phyloP scores from a whole-genome alignment of 2,113 vertebrate species.

The Albula goreensis region DNA sequence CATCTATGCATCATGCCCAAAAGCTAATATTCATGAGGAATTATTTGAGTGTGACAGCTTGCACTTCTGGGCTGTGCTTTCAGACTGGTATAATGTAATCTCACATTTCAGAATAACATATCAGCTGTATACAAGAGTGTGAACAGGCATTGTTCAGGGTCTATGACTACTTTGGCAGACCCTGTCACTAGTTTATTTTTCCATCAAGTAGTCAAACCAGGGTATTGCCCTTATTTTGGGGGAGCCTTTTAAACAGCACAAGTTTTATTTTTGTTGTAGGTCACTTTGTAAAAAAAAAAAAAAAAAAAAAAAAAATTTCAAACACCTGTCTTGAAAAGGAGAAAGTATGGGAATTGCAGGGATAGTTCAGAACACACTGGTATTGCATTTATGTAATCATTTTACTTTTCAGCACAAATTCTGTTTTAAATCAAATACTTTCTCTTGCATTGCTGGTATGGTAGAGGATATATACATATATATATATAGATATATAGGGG shows the following conservation, averaged over 20 bases:
- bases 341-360: neutral
- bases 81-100: neutral
- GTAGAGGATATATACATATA: neutral
- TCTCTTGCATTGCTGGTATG: neutral
- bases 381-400: neutral
- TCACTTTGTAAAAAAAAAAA: neutral
- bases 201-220: neutral
- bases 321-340: neutral
- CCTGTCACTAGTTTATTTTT: neutral
- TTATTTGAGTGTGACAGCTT: neutral
- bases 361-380: neutral
- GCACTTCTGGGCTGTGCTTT: neutral
- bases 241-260: neutral
- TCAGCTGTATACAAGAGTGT: neutral
- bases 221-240: neutral
- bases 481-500: neutral
- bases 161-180: neutral
- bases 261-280: neutral
- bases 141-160: neutral
- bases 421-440: neutral
- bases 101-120: neutral
- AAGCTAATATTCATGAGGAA: neutral
- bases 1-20: neutral
- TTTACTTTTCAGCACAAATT: neutral
- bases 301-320: neutral